Conservation (phyloP, 1,140 invertebrate species). For the Heliothis subflexa region DNA sequence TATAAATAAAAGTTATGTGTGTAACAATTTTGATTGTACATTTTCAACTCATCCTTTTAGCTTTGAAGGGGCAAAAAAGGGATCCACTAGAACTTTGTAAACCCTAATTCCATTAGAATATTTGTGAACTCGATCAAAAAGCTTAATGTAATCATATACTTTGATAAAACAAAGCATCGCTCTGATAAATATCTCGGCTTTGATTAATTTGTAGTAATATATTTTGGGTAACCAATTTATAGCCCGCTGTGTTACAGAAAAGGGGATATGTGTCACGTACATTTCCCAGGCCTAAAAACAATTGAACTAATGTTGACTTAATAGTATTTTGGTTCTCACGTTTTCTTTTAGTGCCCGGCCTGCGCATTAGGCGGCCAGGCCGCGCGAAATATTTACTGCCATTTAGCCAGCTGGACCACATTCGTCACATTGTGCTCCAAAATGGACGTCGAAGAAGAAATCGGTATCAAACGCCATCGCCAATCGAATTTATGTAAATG, state of each 20-base stretch:
- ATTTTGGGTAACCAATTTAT: background rate
- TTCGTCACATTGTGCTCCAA: too few relatives aligned
- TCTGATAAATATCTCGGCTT: background rate
- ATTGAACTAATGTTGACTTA: too few relatives aligned
- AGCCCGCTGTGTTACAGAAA: background rate
- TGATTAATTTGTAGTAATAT: background rate
- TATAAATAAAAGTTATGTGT: background rate
- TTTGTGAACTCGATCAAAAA: background rate
- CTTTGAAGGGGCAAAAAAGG: slow-evolving; percentile 3
- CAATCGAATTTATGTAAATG: too few relatives aligned
- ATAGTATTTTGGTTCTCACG: too few relatives aligned
- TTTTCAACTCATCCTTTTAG: background rate
- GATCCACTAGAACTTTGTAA: background rate
- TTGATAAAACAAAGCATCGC: background rate
- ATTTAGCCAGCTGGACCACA: too few relatives aligned
- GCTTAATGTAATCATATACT: background rate
- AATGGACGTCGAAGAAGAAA: too few relatives aligned
- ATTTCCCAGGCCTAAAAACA: too few relatives aligned
- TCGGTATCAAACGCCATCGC: too few relatives aligned
- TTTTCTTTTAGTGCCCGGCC: too few relatives aligned
- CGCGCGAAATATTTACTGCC: too few relatives aligned
- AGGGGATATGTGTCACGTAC: too few relatives aligned
- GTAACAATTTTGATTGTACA: background rate
- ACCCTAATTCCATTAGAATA: background rate
- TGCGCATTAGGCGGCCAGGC: too few relatives aligned